A percentile compares a stretch with the other conserved stretches of the same genome.
Conservation (phyloP, 2,888 invertebrate species). For the Dexiosoma caninum region DNA sequence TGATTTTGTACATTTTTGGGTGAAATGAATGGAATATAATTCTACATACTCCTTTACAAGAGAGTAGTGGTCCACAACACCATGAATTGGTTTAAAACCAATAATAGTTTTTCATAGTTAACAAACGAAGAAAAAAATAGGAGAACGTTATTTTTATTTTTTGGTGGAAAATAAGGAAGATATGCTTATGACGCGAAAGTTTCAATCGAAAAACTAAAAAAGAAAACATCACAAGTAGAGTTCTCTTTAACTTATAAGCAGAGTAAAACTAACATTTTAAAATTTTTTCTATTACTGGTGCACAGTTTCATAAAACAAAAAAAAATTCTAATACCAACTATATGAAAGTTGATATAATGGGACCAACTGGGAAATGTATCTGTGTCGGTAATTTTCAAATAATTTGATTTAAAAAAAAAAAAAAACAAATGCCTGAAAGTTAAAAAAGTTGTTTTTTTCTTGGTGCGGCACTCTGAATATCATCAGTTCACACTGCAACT, state of each 20-base stretch:
- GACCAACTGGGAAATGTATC: constrained; percentile 22
- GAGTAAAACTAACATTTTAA: constrained; percentile 39
- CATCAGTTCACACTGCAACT: too few species aligned
- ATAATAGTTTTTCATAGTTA: constrained; percentile 58
- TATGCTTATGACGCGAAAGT: constrained; percentile 63
- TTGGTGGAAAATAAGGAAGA: constrained; percentile 52
- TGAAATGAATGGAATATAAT: constrained; percentile 56
- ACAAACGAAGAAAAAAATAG: neutral
- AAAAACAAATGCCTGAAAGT: too few species aligned
- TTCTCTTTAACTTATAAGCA: constrained; percentile 48
- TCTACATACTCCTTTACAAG: constrained; percentile 26
- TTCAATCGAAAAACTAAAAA: constrained; percentile 39
- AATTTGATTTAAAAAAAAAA: too few species aligned
- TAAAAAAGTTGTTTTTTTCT: too few species aligned
- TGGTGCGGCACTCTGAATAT: too few species aligned
- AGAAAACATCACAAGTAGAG: constrained; percentile 13
- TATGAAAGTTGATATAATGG: neutral
- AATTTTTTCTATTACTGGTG: constrained; percentile 7
- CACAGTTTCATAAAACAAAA: constrained; percentile 49
- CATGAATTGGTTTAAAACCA: constrained; percentile 45
- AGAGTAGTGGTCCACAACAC: neutral
- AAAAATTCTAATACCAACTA: constrained; percentile 28
- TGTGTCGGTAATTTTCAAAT: too few species aligned
- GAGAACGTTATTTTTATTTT: constrained; percentile 27
- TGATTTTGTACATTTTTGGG: constrained; percentile 63